These are phyloP conservation scores for Ligdia adustata DNA, from an alignment of 2,888 invertebrate genomes.

Conservation along the genomic window DNA sequence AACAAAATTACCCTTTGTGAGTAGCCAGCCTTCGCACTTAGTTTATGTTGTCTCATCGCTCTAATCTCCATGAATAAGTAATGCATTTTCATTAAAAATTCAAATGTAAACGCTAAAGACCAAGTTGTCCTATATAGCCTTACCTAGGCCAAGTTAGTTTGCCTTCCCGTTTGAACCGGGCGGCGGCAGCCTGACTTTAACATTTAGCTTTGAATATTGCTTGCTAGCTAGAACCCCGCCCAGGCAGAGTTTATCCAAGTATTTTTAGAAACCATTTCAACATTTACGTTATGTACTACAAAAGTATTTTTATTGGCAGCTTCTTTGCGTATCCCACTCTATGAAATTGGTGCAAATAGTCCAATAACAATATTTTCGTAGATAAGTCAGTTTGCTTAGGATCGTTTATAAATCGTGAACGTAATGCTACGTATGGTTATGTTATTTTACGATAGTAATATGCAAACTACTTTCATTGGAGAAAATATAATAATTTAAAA, in stretches of 20 bases:
- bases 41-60: slow-evolving; percentile 24
- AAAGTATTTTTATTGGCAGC: not conserved
- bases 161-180: not conserved
- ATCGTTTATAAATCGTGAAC: slow-evolving; percentile 27
- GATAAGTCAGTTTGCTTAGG: slow-evolving; percentile 25
- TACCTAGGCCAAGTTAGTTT: slow-evolving; percentile 21
- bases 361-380: slow-evolving; percentile 24
- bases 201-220: slow-evolving; percentile 36
- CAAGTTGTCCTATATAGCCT: slow-evolving; percentile 34
- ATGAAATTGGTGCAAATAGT: slow-evolving; percentile 15
- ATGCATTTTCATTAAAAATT: slow-evolving; percentile 39
- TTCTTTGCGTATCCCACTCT: not conserved
- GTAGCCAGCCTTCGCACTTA: slow-evolving; percentile 23
- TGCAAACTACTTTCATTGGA: no score
- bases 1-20: slow-evolving; percentile 34
- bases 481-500: no score
- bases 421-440: slow-evolving; percentile 27
- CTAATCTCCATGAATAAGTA: slow-evolving; percentile 41
- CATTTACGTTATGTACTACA: not conserved
- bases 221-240: slow-evolving; percentile 15
- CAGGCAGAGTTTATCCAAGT: slow-evolving; percentile 20
- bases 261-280: slow-evolving; percentile 22
- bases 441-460: no score
- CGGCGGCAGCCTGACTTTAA: slow-evolving; percentile 17
- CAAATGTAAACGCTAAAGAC: slow-evolving; percentile 32